Evolutionary conservation across 2,888 invertebrate species (phyloP).

Genomic region (Harmothoe impar): DNA sequence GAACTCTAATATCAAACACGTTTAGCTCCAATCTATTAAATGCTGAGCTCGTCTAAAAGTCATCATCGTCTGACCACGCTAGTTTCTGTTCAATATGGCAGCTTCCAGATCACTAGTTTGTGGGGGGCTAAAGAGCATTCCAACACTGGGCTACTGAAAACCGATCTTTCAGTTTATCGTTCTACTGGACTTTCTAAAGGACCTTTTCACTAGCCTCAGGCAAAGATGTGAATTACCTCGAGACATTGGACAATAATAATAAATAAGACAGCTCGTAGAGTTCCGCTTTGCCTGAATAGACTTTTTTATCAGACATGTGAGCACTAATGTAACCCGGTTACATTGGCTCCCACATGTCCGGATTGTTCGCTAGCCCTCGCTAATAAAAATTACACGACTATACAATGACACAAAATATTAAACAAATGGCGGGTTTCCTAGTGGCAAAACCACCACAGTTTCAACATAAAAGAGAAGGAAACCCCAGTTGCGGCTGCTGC

Average conservation of each 20-base stretch:
- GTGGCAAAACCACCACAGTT: conserved; percentile 55
- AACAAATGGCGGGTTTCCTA: conserved; percentile 50
- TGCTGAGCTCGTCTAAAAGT: conserved; percentile 44
- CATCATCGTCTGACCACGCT: conserved; percentile 48
- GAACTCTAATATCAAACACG: conserved; percentile 51
- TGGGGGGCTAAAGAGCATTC: conserved; percentile 59
- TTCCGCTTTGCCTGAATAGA: conserved; percentile 60
- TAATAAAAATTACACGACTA: conserved; percentile 46
- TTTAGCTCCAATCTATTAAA: conserved; percentile 55
- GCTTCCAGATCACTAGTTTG: conserved; percentile 53
- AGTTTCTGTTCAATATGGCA: conserved; percentile 48
- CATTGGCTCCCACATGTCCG: conserved; percentile 45
- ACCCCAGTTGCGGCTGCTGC: background rate
- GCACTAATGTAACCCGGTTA: conserved; percentile 22
- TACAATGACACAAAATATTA: conserved; percentile 24
- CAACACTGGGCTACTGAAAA: conserved; percentile 59
- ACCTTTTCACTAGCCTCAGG: conserved; percentile 63
- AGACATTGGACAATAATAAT: conserved; percentile 58
- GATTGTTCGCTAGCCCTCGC: conserved; percentile 61
- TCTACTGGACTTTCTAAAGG: conserved; percentile 50
- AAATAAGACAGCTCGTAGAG: conserved; percentile 36
- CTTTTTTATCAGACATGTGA: conserved; percentile 55
- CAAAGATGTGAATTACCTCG: conserved; percentile 25
- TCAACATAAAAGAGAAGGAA: conserved; percentile 21
- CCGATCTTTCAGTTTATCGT: conserved; percentile 53